A percentile compares a stretch with the other conserved stretches of the same genome.
These are phyloP conservation scores for Adelosebastes latens DNA, from an alignment of 2,797 vertebrate species.

Conservation along the genomic window DNA sequence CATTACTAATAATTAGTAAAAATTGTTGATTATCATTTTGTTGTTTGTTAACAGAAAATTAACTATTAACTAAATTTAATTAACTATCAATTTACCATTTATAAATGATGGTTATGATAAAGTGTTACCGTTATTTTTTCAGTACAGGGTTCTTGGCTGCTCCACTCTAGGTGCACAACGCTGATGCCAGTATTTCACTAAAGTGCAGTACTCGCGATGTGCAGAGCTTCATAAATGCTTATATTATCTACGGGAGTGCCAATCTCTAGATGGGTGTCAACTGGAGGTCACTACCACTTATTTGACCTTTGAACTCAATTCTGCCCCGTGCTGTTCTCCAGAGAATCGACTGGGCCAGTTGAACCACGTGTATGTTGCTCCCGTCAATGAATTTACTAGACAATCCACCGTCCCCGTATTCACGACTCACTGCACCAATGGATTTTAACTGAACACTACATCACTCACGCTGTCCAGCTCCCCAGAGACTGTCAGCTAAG, in stretches of 20 bases:
- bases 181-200: conserved; percentile 1
- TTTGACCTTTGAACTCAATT: conserved; percentile 64
- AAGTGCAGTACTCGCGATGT: background rate
- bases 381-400: conserved; percentile 58
- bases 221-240: conserved; percentile 23
- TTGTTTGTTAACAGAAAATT: too few species aligned
- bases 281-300: conserved; percentile 56
- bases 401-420: conserved; percentile 39
- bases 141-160: background rate
- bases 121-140: too few species aligned
- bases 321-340: conserved; percentile 20
- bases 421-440: conserved; percentile 52
- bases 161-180: background rate
- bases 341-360: conserved; percentile 17
- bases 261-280: conserved; percentile 58
- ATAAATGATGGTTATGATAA: too few species aligned
- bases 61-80: too few species aligned
- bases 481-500: conserved; percentile 19
- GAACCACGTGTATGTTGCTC: conserved; percentile 30
- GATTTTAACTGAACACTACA: conserved; percentile 56
- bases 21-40: too few species aligned
- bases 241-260: conserved; percentile 38
- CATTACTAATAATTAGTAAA: too few species aligned
- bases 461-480: conserved; percentile 42
- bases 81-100: too few species aligned